Base-by-base conservation (phyloP, 2,888 invertebrate genomes). In the Drosophila pullipes region DNA sequence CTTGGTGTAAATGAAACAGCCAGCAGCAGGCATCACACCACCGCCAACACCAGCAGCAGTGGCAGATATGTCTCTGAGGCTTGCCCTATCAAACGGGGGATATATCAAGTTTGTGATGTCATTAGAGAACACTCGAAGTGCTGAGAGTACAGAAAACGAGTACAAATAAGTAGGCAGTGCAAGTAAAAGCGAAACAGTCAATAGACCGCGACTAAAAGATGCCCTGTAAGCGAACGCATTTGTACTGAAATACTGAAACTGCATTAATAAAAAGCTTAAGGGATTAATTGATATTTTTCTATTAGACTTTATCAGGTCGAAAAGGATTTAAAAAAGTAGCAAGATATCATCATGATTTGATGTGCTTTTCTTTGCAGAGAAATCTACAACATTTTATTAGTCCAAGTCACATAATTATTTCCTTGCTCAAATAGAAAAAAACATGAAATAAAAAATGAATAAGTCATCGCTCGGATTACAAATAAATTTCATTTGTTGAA, bases 1-100 rank as follows among this genome's bases (percentile, higher is more conserved):
- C 49, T 64, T 73, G 82, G 78, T 82, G 79, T 82, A 82, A 82
- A 81, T 81, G 81, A 78, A 76, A 68, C 61, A 70, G 71, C 62
- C 69, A 71, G 66, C 74, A 78, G 57, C 64, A 60, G 11, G 62
- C 50, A 3, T 55, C 41, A 7, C 71, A 67, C 25, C 33, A 37
- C 11, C n/a, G 30, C n/a, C 53, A 35, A 4, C 22, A 52, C 30
- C 22, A 18, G 6, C 50, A 22, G 2, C 53, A 65, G 2, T 37
- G 16, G 33, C 33, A 47, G 57, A 57, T 44, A 59, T 65, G 52
- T 58, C 49, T 57, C 63, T 73, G 60, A 66, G 66, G 60, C 73
- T 57, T 63, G 70, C 59, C 53, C 78, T 66, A 78, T 78, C 67
- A 52, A 50, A 59, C 70, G 22, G 47, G 71, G 71, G 68, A 75